phyloP scores from a whole-genome alignment of 1,140 invertebrate genomes.

The Cotesia chilonis region DNA sequence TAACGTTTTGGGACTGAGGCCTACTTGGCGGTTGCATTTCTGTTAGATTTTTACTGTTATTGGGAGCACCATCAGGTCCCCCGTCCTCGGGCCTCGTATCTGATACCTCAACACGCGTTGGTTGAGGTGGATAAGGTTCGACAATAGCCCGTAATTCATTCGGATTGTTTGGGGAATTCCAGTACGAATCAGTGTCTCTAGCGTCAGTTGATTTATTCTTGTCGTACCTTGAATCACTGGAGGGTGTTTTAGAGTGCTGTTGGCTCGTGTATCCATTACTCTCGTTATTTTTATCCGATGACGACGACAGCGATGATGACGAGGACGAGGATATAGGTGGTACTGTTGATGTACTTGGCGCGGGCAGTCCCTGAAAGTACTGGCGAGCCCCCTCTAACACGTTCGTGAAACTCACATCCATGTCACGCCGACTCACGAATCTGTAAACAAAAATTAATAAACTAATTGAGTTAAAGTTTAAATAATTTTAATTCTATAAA shows the following conservation, averaged over 20 bases:
- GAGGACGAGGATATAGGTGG: too few relatives aligned
- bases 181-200: constrained; percentile 48
- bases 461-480: constrained; percentile 21
- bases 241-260: constrained; percentile 50
- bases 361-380: constrained; percentile 80
- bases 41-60: constrained; percentile 52
- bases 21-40: constrained; percentile 59
- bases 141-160: constrained; percentile 48
- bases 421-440: constrained; percentile 67
- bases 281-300: constrained; percentile 59
- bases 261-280: constrained; percentile 54
- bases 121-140: constrained; percentile 57
- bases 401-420: constrained; percentile 81
- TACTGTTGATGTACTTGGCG: constrained; percentile 54
- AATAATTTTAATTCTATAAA: too few relatives aligned
- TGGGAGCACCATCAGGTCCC: constrained; percentile 45
- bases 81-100: constrained; percentile 59
- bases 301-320: constrained; percentile 46
- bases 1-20: constrained; percentile 49
- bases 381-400: constrained; percentile 81
- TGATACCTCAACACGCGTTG: constrained; percentile 58
- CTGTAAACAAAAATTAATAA: constrained; percentile 47
- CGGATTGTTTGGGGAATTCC: constrained; percentile 45
- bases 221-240: constrained; percentile 43
- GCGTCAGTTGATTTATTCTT: constrained; percentile 39